Evolutionary conservation across 2,113 vertebrate genomes (phyloP), one percentile per base, ranked within the genome.

Genomic region (Sclerurus mexicanus): DNA sequence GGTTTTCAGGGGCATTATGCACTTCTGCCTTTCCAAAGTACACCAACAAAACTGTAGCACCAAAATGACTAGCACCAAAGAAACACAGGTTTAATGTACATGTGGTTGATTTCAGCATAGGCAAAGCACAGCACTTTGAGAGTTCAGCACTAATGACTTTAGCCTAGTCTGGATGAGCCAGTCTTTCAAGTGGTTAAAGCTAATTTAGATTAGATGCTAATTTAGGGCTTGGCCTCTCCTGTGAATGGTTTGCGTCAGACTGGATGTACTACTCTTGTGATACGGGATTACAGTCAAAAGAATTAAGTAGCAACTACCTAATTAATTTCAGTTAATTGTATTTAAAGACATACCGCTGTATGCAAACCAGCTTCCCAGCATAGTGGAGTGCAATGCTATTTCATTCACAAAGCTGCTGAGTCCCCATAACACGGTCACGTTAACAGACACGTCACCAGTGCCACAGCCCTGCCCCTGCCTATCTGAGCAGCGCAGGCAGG

Each of bases 241-340:
- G 74, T 62, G 83, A 95, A 47, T 19, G 17, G 60, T 23, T 94
- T 80, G 56, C 83, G 67, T 91, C 91, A 92, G 71, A 96, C 16
- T 89, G 76, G 93, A 89, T 79, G 63, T 6, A 52, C 84, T 90
- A 67, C 59, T 89, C 71, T 89, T 87, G 82, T 95, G 92, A 87
- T 64, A 92, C 3, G 71, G 89, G 87, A 94, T 87, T 96, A 85
- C 58, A 87, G 72, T 68, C 58, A 68, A 68, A 97, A 96, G 89
- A 94, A 83, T 88, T 72, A 87, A 82, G 56, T 56, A 87, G 73
- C 60, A 85, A 59, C 47, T 77, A 89, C 79, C 89, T 85, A 95
- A 92, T 95, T 94, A 94, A 95, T 96, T 85, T 90, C 80, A 85
- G 76, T 59, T 87, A 75, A 83, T 92, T 84, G 81, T 89, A 93